These are phyloP conservation scores for Chirona hameri DNA, from an alignment of 2,888 invertebrate genomes.

Conservation along the genomic window DNA sequence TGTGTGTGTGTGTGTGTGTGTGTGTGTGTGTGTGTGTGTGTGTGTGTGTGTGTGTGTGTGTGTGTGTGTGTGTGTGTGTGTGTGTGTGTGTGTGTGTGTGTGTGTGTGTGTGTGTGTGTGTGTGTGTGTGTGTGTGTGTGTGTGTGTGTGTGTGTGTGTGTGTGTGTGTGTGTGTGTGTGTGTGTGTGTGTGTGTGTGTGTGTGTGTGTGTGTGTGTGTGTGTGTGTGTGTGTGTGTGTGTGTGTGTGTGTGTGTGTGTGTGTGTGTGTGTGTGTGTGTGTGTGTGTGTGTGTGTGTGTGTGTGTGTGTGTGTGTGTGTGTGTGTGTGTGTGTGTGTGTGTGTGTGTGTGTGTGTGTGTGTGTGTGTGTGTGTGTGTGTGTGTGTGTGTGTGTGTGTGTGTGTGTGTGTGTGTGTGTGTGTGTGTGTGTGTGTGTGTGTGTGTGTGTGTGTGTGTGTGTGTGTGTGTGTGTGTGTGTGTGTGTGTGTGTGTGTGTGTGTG, in stretches of 20 bases:
- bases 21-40: background rate
- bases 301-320: background rate
- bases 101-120: background rate
- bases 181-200: background rate
- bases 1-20: background rate
- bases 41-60: background rate
- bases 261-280: background rate
- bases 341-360: background rate
- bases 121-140: background rate
- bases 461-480: background rate
- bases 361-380: background rate
- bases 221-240: background rate
- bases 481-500: background rate
- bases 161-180: background rate
- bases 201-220: background rate
- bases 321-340: background rate
- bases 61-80: background rate
- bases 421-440: background rate
- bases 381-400: background rate
- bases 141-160: background rate
- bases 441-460: background rate
- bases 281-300: background rate
- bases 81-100: background rate
- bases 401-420: background rate
- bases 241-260: background rate